phyloP scores from a whole-genome alignment of 1,140 invertebrate species.

The Drosophila busckii region DNA sequence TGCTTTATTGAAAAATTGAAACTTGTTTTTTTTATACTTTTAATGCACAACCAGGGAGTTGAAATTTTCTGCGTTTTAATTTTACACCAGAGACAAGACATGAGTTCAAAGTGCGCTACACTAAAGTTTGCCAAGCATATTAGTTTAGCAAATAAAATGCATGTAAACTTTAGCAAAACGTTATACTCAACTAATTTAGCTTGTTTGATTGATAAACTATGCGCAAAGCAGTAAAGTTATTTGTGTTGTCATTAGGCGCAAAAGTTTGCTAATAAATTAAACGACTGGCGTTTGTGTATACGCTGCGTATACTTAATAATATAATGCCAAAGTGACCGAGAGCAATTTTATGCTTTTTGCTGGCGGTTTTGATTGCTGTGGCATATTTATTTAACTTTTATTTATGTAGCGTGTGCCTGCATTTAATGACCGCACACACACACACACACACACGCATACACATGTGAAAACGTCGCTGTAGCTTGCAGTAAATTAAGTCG shows the following conservation, averaged over 20 bases:
- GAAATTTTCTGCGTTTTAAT: conserved; percentile 46
- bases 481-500: conserved; percentile 72
- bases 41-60: conserved; percentile 8
- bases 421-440: conserved; percentile 53
- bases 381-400: conserved; percentile 68
- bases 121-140: not conserved
- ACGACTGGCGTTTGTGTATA: too few species aligned
- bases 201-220: too few species aligned
- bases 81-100: conserved; percentile 58
- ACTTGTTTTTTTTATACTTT: conserved; percentile 49
- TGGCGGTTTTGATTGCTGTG: conserved; percentile 41
- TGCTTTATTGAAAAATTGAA: conserved; percentile 76
- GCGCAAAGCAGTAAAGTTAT: too few species aligned
- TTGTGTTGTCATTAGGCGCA: too few species aligned
- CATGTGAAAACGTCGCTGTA: conserved; percentile 31
- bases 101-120: conserved; percentile 45
- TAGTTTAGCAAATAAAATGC: not conserved
- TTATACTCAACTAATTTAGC: too few species aligned
- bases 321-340: not conserved
- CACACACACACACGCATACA: conserved; percentile 14
- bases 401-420: conserved; percentile 67
- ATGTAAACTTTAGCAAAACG: not conserved
- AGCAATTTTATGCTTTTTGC: not conserved
- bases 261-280: too few species aligned
- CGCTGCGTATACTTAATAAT: too few species aligned